Base-by-base conservation (phyloP, 2,113 vertebrate genomes). In the Glareola pratincola region DNA sequence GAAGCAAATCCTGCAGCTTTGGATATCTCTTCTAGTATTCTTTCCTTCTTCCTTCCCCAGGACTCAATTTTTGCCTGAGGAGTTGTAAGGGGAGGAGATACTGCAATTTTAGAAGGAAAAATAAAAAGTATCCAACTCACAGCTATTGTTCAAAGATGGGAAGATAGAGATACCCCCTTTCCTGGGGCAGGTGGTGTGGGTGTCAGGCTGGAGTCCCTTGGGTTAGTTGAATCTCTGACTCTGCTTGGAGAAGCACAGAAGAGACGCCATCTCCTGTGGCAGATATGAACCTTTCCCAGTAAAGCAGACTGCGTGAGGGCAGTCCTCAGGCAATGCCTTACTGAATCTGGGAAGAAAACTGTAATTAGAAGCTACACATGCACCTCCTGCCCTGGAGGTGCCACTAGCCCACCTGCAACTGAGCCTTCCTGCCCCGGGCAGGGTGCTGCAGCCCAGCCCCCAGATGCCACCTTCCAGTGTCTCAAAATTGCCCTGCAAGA, bases 401-500 rank as follows among this genome's bases (percentile, higher is more conserved):
- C n/a, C 57, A 47, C 43, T 29, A 50, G 7, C 15, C 18, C 8
- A 71, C 34, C 64, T 54, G 64, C 69, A 67, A 34, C 22, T 20
- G 88, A 81, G 36, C 30, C 54, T 16, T 34, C 4, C 32, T 37
- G 26, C 8, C 14, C 26, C 22, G n/a, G 19, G 36, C 36, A 79
- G 29, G 22, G 18, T 48, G 60, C 37, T 82, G 67, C 48, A 88
- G 45, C 43, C 37, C 51, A 71, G 6, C 8, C 3, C 37, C 43
- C 34, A 39, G 24, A 20, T n/a, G 9, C 34, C 47, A 48, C 27
- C 5, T 24, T 34, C 3, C 6, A 47, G 15, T 2, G 1, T 17
- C 75, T 83, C 1, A 1, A 43, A 51, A 60, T 27, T 34, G 18
- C 36, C 34, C 53, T 23, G 22, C 0, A 3, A 51, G 16, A 34